Percentiles rank a stretch among this genome's conserved stretches.
phyloP scores from a whole-genome alignment of 2,797 vertebrate genomes.

The Clarias laeviceps region DNA sequence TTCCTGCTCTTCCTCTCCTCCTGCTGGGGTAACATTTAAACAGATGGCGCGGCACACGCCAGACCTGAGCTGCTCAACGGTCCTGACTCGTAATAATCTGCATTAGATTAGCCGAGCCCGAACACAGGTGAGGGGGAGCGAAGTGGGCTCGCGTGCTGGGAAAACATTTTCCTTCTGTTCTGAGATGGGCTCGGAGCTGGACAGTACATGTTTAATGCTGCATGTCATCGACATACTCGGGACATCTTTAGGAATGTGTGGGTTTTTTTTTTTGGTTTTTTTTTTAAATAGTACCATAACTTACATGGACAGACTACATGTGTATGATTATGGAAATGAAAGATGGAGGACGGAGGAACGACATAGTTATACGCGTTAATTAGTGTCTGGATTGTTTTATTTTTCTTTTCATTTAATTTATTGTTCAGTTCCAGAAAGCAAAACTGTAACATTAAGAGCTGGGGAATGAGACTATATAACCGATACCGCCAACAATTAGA shows the following conservation, averaged over 20 bases:
- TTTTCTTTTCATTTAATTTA: background rate
- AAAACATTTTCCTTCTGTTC: background rate
- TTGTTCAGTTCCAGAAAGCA: background rate
- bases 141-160: background rate
- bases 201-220: background rate
- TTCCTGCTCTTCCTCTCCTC: conserved; percentile 22
- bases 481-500: background rate
- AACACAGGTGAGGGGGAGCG: background rate
- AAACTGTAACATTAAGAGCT: background rate
- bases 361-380: background rate
- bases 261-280: too few relatives aligned
- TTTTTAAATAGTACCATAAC: too few relatives aligned
- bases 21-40: conserved; percentile 50
- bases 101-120: conserved; percentile 6
- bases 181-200: background rate
- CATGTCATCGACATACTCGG: background rate
- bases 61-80: background rate
- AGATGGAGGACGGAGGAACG: too few relatives aligned
- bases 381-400: background rate
- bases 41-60: conserved; percentile 49
- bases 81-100: conserved; percentile 17
- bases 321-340: too few relatives aligned
- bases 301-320: too few relatives aligned
- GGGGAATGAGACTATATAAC: background rate
- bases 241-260: too few relatives aligned